Base-by-base conservation (phyloP, 2,113 vertebrate genomes). In the Sylvietta virens region DNA sequence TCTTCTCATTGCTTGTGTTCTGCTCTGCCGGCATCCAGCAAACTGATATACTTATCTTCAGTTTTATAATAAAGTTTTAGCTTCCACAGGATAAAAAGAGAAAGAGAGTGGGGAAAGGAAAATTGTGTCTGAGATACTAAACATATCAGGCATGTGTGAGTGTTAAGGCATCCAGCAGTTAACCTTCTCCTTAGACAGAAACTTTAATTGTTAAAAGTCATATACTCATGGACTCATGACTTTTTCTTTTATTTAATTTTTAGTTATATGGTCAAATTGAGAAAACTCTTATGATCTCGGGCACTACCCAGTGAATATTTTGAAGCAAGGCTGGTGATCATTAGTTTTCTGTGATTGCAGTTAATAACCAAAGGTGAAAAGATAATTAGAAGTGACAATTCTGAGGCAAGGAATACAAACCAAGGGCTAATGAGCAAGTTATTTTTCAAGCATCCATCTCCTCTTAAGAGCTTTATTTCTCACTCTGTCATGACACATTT, bases 31-130 rank as follows among this genome's bases (percentile, higher is more conserved):
- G 97, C 87, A 97, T 97, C 91, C 97, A 94, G 95, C 88, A 91
- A 83, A 94, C 85, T 97, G 98, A 98, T 98, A 98, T 84, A 97
- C 96, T 98, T 98, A 98, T 98, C 98, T 97, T 86, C 95, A 94
- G 95, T 97, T 97, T 98, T 97, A 96, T 97, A 98, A 98, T 98
- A 98, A 98, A 98, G 96, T 96, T 97, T 96, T 96, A 96, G 96
- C 97, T 97, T 97, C 95, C 86, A 94, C 80, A 77, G 92, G 95
- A 74, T 94, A 92, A 93, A 97, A 94, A 94, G 87, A 81, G 50
- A 96, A 48, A 94, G 60, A 92, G 53, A 72, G 60, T 81, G 42
- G 62, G 72, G 33, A 94, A 97, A 93, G 74, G 62, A 93, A 96
- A 93, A 95, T 90, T 95, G 90, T 3, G 27, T 65, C 76, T 62